These are phyloP conservation scores for Coracias cyanogaster DNA, from an alignment of 2,797 vertebrate genomes.

Conservation along the genomic window DNA sequence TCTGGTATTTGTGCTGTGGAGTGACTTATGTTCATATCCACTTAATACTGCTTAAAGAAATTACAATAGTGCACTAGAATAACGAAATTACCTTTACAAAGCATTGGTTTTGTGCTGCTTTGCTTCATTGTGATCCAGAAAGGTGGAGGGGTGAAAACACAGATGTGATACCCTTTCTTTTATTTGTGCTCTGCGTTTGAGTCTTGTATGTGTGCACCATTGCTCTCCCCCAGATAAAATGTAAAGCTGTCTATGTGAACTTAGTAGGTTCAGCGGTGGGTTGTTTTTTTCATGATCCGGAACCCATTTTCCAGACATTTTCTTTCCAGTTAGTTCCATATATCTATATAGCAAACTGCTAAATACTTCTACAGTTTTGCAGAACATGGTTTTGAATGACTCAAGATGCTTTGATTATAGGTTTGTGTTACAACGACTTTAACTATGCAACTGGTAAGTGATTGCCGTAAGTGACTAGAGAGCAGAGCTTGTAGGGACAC, in stretches of 20 bases:
- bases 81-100: background rate
- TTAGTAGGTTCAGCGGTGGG: background rate
- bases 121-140: background rate
- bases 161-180: background rate
- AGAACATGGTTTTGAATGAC: background rate
- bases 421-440: background rate
- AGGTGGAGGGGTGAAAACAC: background rate
- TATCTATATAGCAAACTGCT: background rate
- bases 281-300: background rate
- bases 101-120: background rate
- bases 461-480: background rate
- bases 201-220: background rate
- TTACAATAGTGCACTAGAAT: background rate
- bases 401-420: background rate
- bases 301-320: background rate
- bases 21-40: slow-evolving; percentile 18
- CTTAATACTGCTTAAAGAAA: background rate
- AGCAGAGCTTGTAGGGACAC: background rate
- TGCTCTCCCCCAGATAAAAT: background rate
- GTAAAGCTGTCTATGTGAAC: background rate
- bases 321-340: background rate
- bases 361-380: background rate
- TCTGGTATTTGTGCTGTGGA: slow-evolving; percentile 13
- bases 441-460: background rate
- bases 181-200: background rate